Percentiles rank a stretch among this genome's conserved stretches.
Evolutionary conservation across 64 coral and sea anemone genomes (phyloP).

Genomic region (Actinia equina): DNA sequence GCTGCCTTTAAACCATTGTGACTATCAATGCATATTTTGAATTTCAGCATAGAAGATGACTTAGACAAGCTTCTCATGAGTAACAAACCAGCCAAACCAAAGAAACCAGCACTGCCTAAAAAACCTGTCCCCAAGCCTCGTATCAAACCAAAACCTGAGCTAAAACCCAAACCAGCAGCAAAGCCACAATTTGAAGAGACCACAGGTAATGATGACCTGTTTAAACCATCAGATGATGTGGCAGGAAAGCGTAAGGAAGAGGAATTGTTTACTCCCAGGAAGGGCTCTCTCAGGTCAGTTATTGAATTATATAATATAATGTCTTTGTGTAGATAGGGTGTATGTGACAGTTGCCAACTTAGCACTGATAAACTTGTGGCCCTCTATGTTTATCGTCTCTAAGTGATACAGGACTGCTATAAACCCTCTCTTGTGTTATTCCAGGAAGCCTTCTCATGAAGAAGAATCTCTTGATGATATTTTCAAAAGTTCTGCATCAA

Average conservation of each 20-base stretch:
- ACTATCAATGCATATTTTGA: background rate
- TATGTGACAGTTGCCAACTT: too few species aligned
- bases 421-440: too few species aligned
- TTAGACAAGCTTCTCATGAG: constrained; percentile 71
- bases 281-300: constrained; percentile 68
- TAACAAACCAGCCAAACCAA: constrained; percentile 59
- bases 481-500: constrained; percentile 55
- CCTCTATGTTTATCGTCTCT: too few species aligned
- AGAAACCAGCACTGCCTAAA: constrained; percentile 51
- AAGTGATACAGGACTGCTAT: too few species aligned
- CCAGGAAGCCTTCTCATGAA: constrained; percentile 72
- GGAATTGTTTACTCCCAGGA: constrained; percentile 73
- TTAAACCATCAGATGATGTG: constrained; percentile 15
- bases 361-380: too few species aligned
- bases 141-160: constrained; percentile 73
- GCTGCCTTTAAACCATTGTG: too few species aligned
- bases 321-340: too few species aligned
- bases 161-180: constrained; percentile 81
- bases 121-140: constrained; percentile 57
- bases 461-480: constrained; percentile 86
- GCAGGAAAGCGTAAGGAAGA: background rate
- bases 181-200: constrained; percentile 70
- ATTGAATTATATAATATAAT: background rate
- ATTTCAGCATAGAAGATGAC: constrained; percentile 79
- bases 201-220: constrained; percentile 61